Conservation (phyloP, 2,113 vertebrate species). For the Megalops atlanticus region DNA sequence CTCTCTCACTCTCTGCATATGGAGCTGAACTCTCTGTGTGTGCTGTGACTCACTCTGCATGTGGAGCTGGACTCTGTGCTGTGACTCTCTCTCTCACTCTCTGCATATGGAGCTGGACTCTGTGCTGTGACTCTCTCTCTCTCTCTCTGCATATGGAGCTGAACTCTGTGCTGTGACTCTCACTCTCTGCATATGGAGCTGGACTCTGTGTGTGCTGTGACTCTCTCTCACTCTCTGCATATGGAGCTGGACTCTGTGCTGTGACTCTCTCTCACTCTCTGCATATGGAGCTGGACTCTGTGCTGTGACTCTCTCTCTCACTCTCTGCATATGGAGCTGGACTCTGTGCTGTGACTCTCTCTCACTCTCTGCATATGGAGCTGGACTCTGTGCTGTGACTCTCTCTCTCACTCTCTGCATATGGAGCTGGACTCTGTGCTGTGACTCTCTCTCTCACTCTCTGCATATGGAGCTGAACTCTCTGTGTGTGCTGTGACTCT, state of each 20-base stretch:
- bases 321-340: constrained; percentile 65
- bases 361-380: constrained; percentile 68
- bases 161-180: constrained; percentile 65
- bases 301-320: too few species aligned
- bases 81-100: constrained; percentile 51
- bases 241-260: constrained; percentile 68
- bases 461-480: constrained; percentile 70
- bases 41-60: constrained; percentile 54
- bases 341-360: constrained; percentile 62
- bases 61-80: constrained; percentile 68
- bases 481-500: too few species aligned
- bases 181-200: constrained; percentile 63
- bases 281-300: constrained; percentile 70
- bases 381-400: too few species aligned
- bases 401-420: constrained; percentile 54
- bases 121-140: background rate
- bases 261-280: constrained; percentile 51
- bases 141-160: constrained; percentile 68
- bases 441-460: constrained; percentile 51
- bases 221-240: constrained; percentile 51
- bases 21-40: too few species aligned
- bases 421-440: constrained; percentile 68
- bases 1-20: constrained; percentile 65
- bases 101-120: constrained; percentile 70
- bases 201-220: too few species aligned